Percentiles rank a stretch among this genome's conserved stretches.
These are phyloP conservation scores for Oreocharis arfaki DNA, from an alignment of 2,113 vertebrate genomes.

Conservation along the genomic window DNA sequence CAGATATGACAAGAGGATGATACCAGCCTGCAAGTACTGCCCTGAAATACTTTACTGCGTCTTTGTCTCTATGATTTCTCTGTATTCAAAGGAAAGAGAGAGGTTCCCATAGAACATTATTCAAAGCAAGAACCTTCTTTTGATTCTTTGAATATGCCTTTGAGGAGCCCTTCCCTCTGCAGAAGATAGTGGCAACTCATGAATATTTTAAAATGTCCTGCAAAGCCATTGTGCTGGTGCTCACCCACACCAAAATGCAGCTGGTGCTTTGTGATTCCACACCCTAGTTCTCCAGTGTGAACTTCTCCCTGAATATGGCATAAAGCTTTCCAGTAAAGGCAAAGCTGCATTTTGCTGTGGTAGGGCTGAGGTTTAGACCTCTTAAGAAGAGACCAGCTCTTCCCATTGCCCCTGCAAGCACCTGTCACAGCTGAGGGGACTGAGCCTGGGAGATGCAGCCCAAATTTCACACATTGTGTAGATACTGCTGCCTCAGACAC, in stretches of 20 bases:
- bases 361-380: not conserved
- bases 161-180: not conserved
- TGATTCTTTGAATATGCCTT: not conserved
- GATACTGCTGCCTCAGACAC: not conserved
- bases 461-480: not conserved
- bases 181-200: not conserved
- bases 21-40: not conserved
- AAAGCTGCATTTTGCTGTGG: not conserved
- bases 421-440: not conserved
- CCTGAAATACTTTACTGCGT: not conserved
- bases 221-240: not conserved
- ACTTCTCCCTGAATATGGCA: not conserved
- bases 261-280: not conserved
- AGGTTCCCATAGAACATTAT: not conserved
- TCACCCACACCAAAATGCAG: not conserved
- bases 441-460: not conserved
- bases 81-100: not conserved
- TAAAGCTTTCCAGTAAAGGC: not conserved
- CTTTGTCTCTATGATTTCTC: not conserved
- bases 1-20: not conserved
- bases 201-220: not conserved
- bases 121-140: not conserved
- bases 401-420: not conserved
- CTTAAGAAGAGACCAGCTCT: not conserved
- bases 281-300: fast-evolving